These are phyloP conservation scores for Tor tambroides DNA, from an alignment of 2,113 vertebrate species.

Conservation along the genomic window DNA sequence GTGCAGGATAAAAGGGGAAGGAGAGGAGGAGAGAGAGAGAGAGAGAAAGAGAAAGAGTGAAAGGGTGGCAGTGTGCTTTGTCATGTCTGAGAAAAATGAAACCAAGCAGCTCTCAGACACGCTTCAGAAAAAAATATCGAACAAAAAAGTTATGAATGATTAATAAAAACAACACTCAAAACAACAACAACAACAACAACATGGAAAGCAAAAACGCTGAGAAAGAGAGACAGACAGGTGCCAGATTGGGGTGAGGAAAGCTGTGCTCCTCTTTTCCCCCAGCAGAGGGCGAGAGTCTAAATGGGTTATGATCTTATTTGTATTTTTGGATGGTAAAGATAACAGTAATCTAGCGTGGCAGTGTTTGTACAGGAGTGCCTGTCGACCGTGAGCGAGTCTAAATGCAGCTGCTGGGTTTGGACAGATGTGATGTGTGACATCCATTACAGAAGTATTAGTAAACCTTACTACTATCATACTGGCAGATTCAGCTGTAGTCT, in stretches of 20 bases:
- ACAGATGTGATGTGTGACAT: conserved; percentile 31
- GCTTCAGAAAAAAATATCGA: conserved; percentile 33
- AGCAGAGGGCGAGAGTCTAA: conserved; percentile 24
- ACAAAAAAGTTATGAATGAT: conserved; percentile 48
- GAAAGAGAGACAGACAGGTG: not conserved
- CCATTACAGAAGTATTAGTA: conserved; percentile 46
- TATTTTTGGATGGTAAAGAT: not conserved
- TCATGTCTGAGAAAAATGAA: conserved; percentile 59
- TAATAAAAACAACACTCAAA: conserved; percentile 65
- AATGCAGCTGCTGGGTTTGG: conserved; percentile 39
- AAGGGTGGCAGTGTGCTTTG: conserved; percentile 67
- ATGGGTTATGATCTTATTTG: not conserved
- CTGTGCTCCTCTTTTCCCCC: conserved; percentile 40
- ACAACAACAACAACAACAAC: not conserved
- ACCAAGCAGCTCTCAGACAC: conserved; percentile 67
- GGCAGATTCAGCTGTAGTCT: conserved; percentile 69
- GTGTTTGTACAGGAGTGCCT: conserved; percentile 52
- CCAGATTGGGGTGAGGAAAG: not conserved
- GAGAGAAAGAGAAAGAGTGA: not conserved
- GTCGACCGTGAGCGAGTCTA: conserved; percentile 24
- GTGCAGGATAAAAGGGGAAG: conserved; percentile 30
- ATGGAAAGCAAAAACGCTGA: not conserved
- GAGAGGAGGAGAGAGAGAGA: not conserved
- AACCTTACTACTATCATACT: conserved; percentile 62
- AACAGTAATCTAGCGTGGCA: conserved; percentile 40